Base-by-base conservation (phyloP, 2,113 vertebrate species). In the Cheirogaleus medius region DNA sequence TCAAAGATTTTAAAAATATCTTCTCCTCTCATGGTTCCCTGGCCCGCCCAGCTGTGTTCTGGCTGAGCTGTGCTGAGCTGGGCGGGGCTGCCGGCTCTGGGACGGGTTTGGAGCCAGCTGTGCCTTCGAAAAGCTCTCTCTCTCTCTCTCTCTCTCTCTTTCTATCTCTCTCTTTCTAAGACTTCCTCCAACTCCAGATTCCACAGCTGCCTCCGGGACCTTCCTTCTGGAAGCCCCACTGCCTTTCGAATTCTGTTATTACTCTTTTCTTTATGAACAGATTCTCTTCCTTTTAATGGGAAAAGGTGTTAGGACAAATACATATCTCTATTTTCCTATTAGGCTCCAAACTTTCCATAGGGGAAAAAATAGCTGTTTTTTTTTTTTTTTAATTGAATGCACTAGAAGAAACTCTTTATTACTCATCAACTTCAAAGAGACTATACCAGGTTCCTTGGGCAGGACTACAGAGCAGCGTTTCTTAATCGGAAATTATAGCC, bases 321-420 rank as follows among this genome's bases (percentile, higher is more conserved):
- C 39, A 12, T 52, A 32, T 81, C 80, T 84, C 37, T 74, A 27
- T 92, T 39, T 83, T 42, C 68, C 29, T 47, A 32, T 21, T 71
- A 47, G 42, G 5, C 47, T 74, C 63, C 17, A 47, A 74, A 81
- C 29, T 84, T 96, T 93, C 64, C 71, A 37, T 42, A 44, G 52
- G 13, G 14, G 23, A 29, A 29, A 32, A 87, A 58, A 52, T 39
- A 17, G 73, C 44, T 69, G 9, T 25, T 18, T 23, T 42, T 69
- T 32, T 32, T 42, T 69, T 32, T 32, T 81, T 64, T 60, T 69
- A 71, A 66, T 17, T 73, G 68, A 91, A 95, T 23, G 69, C 69
- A 93, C 29, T 89, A 58, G 49, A 87, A 94, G 54, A 84, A 90
- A 29, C 8, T 68, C 82, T 78, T 91, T 96, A 78, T 93, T 93